Evolutionary conservation across 2,113 vertebrate species (phyloP).

Genomic region (Megatriorchis doriae): DNA sequence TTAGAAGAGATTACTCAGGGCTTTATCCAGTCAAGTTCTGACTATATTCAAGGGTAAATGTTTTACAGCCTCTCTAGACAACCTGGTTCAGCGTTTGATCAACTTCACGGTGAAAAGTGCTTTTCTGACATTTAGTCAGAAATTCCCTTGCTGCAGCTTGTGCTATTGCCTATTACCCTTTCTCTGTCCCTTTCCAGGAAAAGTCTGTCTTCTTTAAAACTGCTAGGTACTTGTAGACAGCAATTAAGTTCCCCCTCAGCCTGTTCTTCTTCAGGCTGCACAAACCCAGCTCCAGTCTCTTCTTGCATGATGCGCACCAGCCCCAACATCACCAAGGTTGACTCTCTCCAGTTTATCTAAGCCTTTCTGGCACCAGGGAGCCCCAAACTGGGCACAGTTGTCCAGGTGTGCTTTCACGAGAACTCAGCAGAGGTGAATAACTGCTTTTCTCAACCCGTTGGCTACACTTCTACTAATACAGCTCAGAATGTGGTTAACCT

Average conservation of each 20-base stretch:
- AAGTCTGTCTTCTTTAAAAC: neutral
- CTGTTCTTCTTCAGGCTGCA: neutral
- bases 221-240: neutral
- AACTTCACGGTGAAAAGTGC: neutral
- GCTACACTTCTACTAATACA: neutral
- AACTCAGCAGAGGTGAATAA: neutral
- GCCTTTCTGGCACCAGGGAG: neutral
- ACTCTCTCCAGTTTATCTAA: neutral
- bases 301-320: rapidly evolving
- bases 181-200: neutral
- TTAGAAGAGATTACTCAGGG: neutral
- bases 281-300: neutral
- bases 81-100: neutral
- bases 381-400: neutral
- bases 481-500: neutral
- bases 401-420: neutral
- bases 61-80: neutral
- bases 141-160: neutral
- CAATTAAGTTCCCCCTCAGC: neutral
- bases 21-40: neutral
- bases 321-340: neutral
- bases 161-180: neutral
- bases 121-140: neutral
- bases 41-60: neutral
- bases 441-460: neutral